Evolutionary conservation across 2,797 vertebrate species (phyloP), one percentile per base, ranked within the genome.

Genomic region (Heterohyrax brucei): DNA sequence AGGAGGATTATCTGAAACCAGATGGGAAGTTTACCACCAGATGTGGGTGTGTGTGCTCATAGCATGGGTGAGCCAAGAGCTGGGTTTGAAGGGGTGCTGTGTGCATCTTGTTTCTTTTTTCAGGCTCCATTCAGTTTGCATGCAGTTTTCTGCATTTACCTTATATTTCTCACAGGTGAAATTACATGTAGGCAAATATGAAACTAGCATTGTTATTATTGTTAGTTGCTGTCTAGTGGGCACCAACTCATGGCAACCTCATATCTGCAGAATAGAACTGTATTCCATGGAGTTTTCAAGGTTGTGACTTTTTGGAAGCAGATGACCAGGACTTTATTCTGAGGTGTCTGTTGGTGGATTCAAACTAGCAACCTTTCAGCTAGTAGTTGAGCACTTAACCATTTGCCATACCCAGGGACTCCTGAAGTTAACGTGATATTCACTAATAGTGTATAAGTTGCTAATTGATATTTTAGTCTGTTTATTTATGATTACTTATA

Each of bases 91-190:
- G 14, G 50, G 10, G 10, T 5, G 19, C 59, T 26, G 77, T 44
- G 7, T 2, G 19, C 19, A 7, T 61, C 22, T 16, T 72, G n/a
- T 30, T 6, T 2, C 0, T 2, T 76, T 56, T 62, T 30, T 1
- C 26, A 56, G 64, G 19, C 92, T 48, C 2, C 0, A 0, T 1
- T 56, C 4, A 5, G 68, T 46, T 46, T 7, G 8, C 19, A 3
- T 3, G 12, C 7, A 6, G 0, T 7, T 68, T 61, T 16, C 78
- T 21, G 0, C 21, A 3, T 8, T 30, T 19, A 5, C 33, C 39
- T 8, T 6, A 10, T 21, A 3, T n/a, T 7, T 70, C 24, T 76
- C 18, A 1, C 7, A 46, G 68, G n/a, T 0, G 0, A 87, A 80
- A 68, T 84, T 30, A 26, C 39, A 5, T 18, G 3, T 3, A n/a